phyloP scores from a whole-genome alignment of 2,113 vertebrate genomes.

The human (Homo sapiens) region DNA sequence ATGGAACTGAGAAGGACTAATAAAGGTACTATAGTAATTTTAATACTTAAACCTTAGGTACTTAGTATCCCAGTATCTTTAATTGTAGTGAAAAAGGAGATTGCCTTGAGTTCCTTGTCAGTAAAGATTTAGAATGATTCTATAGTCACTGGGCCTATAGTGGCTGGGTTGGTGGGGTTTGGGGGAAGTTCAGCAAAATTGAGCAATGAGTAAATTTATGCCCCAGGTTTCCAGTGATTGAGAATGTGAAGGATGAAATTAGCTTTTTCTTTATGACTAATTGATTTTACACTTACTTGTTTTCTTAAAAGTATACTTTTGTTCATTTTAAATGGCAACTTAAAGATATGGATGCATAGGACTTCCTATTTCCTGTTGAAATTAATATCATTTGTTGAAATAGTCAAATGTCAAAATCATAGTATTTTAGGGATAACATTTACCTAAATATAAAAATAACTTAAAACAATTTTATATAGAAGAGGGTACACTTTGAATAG shows the following conservation, averaged over 20 bases:
- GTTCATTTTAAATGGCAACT: slow-evolving; percentile 16
- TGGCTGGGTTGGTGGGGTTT: background rate
- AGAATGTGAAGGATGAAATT: slow-evolving; percentile 10
- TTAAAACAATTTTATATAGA: background rate
- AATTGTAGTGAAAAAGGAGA: background rate
- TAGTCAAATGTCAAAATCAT: background rate
- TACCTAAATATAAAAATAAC: slow-evolving; percentile 6
- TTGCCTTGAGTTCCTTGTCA: background rate
- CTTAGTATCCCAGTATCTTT: background rate
- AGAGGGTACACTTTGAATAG: background rate
- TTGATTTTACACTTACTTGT: background rate
- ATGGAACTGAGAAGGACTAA: background rate
- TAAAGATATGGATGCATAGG: background rate
- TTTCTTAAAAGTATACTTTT: background rate
- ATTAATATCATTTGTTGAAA: background rate
- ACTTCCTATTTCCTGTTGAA: background rate
- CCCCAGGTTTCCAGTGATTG: background rate
- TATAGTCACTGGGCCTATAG: background rate
- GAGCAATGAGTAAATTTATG: background rate
- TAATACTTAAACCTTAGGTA: background rate
- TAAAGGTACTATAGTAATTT: background rate
- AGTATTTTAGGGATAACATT: background rate
- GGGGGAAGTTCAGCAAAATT: background rate
- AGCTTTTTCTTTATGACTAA: background rate
- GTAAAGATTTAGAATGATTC: background rate